Base-by-base conservation (phyloP, 1,140 invertebrate genomes). In the Atta cephalotes region DNA sequence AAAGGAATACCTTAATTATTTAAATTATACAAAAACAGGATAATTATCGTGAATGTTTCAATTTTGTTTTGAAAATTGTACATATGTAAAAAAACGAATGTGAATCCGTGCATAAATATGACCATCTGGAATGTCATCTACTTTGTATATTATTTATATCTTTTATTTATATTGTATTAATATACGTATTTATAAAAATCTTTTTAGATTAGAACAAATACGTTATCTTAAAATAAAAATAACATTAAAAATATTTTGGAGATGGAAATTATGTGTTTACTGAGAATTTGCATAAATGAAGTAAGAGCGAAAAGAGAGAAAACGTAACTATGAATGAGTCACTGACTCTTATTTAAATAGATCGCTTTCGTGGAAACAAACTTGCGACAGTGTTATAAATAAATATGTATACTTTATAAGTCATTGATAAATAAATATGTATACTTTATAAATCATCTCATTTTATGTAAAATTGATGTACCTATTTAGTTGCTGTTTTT, bases 301-400 rank as follows among this genome's bases (percentile, higher is more conserved):
- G 21, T 39, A 71, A 81, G 35, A 28, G n/a, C 39, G 25, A 25
- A 25, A 51, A 84, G 39, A 70, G 45, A 70, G 66, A 49, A 70
- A 86, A 78, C 58, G n/a, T 18, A 45, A 71, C 25, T 7, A 35
- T 87, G 31, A 92, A 79, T 89, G 91, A 89, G 81, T 90, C 88
- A 90, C 80, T 49, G 56, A 39, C 14, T 62, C 45, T 62, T 60
- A 74, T 84, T 84, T 76, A 51, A 84, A 45, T 70, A 21, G 56
- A 84, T 70, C 21, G 25, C 6, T 18, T 84, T 84, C 80, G 80
- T 84, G 56, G 80, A 84, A 84, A 51, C 53, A 16, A 6, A 2
- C 66, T 58, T 49, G 80, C 70, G 70, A 76, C 80, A 62, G 45
- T 62, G 21, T 84, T 84, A 84, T 76, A 84, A 84, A 84, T 84